Evolutionary conservation across 2,797 vertebrate genomes (phyloP), one percentile per base, ranked within the genome.

Genomic region (Ptychobarbus kaznakovi): DNA sequence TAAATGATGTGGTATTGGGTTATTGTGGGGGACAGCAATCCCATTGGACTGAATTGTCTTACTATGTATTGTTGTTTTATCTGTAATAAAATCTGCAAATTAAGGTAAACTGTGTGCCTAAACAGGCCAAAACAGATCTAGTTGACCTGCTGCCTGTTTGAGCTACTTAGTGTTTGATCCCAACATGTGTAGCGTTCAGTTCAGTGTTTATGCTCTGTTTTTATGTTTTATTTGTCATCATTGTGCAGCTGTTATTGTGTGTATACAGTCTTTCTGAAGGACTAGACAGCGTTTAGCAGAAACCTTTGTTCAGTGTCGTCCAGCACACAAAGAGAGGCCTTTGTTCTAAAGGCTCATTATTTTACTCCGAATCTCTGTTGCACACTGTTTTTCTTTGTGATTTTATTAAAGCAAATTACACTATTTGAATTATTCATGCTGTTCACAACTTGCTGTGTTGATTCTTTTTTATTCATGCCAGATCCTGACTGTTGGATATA

Each of bases 281-380:
- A 13, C 77, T 76, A 80, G 78, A 80, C 56, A 38, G 13, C 63
- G 58, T 63, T 82, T 42, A 49, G 69, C 86, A 61, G 28, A 80
- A 32, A 72, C 81, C 20, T 70, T 82, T 81, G 40, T 77, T 87
- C 61, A 65, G 46, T 70, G 58, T 58, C 61, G 56, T 86, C 86
- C 46, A 86, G 84, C 74, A 84, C 78, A 82, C 70, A 85, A 53
- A 88, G 56, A 84, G 35, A 72, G 66, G 16, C 28, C 74, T 80
- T 70, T 86, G 38, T 80, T 58, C 32, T 20, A 74, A 38, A 63
- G 4, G 7, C 35, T 82, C 12, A 53, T 80, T 83, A 74, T 66
- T 80, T 87, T 80, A 63, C 53, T 79, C 28, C 11, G 44, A 78
- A 83, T 83, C 49, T 73, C 75, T 53, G 66, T 70, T 42, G 40